Base-by-base conservation (phyloP, 2,888 invertebrate genomes). In the Mantis religiosa region DNA sequence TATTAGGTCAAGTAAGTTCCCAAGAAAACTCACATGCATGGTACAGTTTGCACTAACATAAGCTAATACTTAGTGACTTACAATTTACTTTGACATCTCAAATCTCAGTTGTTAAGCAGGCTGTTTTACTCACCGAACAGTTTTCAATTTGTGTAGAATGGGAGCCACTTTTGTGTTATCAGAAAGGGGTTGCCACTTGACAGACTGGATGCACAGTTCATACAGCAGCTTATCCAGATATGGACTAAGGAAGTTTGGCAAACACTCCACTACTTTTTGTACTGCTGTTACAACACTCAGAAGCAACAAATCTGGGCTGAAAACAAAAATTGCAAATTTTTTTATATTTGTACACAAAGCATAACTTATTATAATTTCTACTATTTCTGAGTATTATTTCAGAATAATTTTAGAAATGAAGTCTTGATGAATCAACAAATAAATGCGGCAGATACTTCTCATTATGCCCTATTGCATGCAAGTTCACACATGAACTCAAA, bases 181-280 rank as follows among this genome's bases (percentile, higher is more conserved):
- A 34, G 12, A 25, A n/a, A 25, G 7, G 71, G 83, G 54, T 9
- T 85, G 86, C 89, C 86, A 89, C 28, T 86, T 87, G 9, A 91
- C 90, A 3, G 91, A 91, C 81, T 97, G 92, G 89, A 95, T 94
- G 0, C 96, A 95, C 83, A 97, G 93, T 91, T 96, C 95, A 14
- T 94, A 94, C 1, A 97, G 92, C 71, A 97, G 94, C 91, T 96
- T 96, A 91, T 96, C 95, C 71, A 98, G 93, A 93, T 98, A 98
- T 0, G 98, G 97, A 90, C 97, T 98, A 90, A 99, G 92, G 92
- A 98, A 99, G 82, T 97, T 94, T 0, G 97, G 96, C 83, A 98
- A 92, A 41, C 96, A 96, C 92, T 97, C 97, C 7, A 98, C 95
- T 83, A 98, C 95, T 93, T 97, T 98, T 89, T 97, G 96, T 71